These are phyloP conservation scores for Lasioglossum vierecki DNA, from an alignment of 2,888 invertebrate species.

Conservation along the genomic window DNA sequence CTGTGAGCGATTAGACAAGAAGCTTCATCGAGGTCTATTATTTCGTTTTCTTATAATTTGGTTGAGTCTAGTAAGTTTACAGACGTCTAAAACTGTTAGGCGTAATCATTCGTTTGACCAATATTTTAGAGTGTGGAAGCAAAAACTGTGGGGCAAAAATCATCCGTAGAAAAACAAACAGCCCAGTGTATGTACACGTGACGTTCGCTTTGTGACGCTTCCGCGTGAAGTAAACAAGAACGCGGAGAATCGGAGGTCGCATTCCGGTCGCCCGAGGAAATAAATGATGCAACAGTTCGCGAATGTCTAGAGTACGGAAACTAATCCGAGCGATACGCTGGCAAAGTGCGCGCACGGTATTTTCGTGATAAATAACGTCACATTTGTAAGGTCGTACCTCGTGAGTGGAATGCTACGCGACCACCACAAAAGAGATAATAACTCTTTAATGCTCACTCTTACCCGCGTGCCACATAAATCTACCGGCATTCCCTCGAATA, in stretches of 20 bases:
- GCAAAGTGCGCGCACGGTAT: slow-evolving; percentile 25
- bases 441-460: slow-evolving; percentile 55
- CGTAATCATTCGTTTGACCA: background rate
- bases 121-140: background rate
- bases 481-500: slow-evolving; percentile 28
- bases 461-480: slow-evolving; percentile 56
- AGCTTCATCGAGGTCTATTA: no score
- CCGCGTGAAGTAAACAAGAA: background rate
- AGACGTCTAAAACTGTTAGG: no score
- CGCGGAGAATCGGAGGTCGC: slow-evolving; percentile 16
- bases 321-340: slow-evolving; percentile 39
- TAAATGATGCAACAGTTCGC: slow-evolving; percentile 34
- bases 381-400: slow-evolving; percentile 48
- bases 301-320: slow-evolving; percentile 13
- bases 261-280: slow-evolving; percentile 27
- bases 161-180: background rate
- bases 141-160: background rate
- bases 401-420: slow-evolving; percentile 37
- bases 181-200: background rate
- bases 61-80: no score
- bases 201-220: background rate
- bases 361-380: slow-evolving; percentile 55
- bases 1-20: no score
- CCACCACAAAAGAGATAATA: slow-evolving; percentile 62
- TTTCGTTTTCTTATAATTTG: background rate